Conservation (phyloP, 2,797 vertebrate species). For the Pseudochromis fuscus region DNA sequence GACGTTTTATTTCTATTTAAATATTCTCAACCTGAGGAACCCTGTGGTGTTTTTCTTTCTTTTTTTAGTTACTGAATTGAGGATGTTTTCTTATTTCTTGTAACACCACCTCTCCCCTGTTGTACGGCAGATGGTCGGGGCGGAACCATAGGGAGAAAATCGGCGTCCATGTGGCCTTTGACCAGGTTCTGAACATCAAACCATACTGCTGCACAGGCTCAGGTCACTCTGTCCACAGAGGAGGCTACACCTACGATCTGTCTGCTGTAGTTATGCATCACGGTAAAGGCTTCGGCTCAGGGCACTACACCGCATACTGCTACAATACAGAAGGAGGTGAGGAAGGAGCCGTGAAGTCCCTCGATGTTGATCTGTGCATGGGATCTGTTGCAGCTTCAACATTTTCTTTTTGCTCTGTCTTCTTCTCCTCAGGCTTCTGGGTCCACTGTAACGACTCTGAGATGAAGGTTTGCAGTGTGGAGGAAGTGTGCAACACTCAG, state of each 20-base stretch:
- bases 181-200: conserved; percentile 99
- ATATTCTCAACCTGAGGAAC: background rate
- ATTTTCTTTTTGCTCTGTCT: background rate
- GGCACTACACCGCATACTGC: conserved; percentile 99
- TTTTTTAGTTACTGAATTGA: background rate
- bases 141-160: conserved; percentile 99
- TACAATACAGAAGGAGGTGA: conserved; percentile 99
- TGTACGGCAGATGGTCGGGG: conserved; percentile 93
- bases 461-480: conserved; percentile 99
- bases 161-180: conserved; percentile 98
- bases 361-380: no score
- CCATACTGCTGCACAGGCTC: conserved; percentile 97
- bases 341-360: conserved; percentile 68
- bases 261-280: conserved; percentile 99
- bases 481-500: conserved; percentile 99
- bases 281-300: conserved; percentile 99
- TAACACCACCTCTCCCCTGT: conserved; percentile 46
- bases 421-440: conserved; percentile 92
- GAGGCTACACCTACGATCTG: conserved; percentile 96
- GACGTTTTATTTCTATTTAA: background rate
- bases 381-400: background rate
- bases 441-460: conserved; percentile 99
- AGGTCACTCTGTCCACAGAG: conserved; percentile 90
- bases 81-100: background rate
- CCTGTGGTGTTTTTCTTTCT: background rate